Evolutionary conservation across 2,113 vertebrate genomes (phyloP), one percentile per base, ranked within the genome.

Genomic region (Podiceps cristatus): DNA sequence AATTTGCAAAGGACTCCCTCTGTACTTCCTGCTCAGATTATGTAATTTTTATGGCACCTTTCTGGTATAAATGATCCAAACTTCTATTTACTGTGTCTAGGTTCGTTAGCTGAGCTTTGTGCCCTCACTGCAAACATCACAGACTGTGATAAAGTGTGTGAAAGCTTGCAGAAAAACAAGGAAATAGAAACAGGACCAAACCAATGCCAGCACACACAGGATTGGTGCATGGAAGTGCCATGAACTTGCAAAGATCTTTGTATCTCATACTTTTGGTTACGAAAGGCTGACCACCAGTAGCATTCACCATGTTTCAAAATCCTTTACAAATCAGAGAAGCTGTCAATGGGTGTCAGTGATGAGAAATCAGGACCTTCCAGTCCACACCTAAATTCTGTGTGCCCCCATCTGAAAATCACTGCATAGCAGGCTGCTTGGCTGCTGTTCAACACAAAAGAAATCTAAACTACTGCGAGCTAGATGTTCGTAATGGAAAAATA

Each of bases 31-130:
- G 12, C 59, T 90, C 47, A 63, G 37, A 50, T 94, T 77, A 67
- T 29, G 24, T 67, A 52, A 77, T 71, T 86, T 73, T 88, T 74
- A 49, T 84, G 44, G 16, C 44, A 84, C 16, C 7, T 95, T 88
- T 67, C 52, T 77, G n/a, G 28, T 52, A 27, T 62, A 88, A 93
- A 86, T 74, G 10, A 52, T 79, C 44, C 35, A 88, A 68, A 75
- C 29, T 71, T 58, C 29, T 86, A 33, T 67, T 69, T 59, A 44
- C 8, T 9, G 18, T 15, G 18, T 42, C 50, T 88, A 9, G 27
- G 18, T 69, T 95, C 95, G 24, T 62, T 79, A 84, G 42, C n/a
- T 71, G 79, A 91, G 47, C 11, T 63, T 79, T 86, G 9, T 74
- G 73, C 1, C 33, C 15, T 86, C 33, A 16, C 40, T 83, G 59